Conservation (phyloP, 2,797 vertebrate genomes). For the Gallinago solitaria region DNA sequence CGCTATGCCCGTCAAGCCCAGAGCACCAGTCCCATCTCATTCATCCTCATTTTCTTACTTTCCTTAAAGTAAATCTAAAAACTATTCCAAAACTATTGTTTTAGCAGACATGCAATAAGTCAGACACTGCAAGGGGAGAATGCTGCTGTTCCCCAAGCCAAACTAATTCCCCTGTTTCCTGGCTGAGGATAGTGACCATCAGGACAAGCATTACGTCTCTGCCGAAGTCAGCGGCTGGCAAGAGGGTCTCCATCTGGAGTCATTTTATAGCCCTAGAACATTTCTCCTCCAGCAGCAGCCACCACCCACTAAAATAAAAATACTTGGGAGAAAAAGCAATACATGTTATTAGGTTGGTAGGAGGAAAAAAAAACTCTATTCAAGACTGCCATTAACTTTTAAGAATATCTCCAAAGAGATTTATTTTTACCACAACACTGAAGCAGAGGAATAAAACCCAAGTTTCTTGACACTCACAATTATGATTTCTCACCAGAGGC, state of each 20-base stretch:
- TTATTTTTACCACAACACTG: conserved; percentile 44
- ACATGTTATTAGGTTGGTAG: conserved; percentile 48
- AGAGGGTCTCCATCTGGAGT: conserved; percentile 56
- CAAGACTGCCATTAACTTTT: conserved; percentile 37
- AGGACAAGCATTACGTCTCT: not conserved
- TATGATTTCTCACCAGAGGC: not conserved
- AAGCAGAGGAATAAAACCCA: not conserved
- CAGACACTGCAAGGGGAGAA: not conserved
- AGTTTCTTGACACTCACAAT: not conserved
- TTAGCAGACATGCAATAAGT: conserved; percentile 10
- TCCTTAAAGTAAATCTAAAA: conserved; percentile 23
- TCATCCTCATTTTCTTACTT: conserved; percentile 18
- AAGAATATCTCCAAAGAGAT: conserved; percentile 49
- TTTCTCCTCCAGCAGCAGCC: conserved; percentile 16
- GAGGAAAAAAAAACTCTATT: not conserved
- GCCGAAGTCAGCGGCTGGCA: not conserved
- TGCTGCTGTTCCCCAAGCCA: not conserved
- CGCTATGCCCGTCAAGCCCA: not conserved
- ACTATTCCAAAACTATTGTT: not conserved
- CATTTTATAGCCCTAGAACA: conserved; percentile 6
- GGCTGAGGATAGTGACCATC: conserved; percentile 22
- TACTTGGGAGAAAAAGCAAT: conserved; percentile 55
- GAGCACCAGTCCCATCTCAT: not conserved
- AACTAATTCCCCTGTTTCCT: conserved; percentile 12
- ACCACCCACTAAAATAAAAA: conserved; percentile 38